Evolutionary conservation across 2,797 vertebrate species (phyloP), one percentile per base, ranked within the genome.

Genomic region (Chromobotia macracanthus): DNA sequence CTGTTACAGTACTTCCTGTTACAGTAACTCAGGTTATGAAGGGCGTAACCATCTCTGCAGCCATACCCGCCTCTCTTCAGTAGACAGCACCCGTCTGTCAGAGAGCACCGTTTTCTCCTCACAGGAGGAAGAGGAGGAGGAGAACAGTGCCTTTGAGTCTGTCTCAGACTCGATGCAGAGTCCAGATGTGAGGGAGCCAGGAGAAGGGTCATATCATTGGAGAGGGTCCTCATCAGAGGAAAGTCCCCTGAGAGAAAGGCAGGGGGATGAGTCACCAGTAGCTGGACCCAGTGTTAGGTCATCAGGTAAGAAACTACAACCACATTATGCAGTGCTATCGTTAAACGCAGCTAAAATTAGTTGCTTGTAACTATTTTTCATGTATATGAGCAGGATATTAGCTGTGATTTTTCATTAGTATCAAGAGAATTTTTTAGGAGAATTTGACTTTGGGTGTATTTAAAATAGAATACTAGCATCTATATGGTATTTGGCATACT

Each of bases 41-140:
- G 95, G 95, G 58, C 92, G 93, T 87, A 93, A 92, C 72, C 94
- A 94, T 73, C 93, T 96, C 88, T 95, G 97, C 89, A 96, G 96
- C 88, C 97, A 99, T 78, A 97, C 96, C 0, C 96, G 97, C 77
- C 96, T 99, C 84, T 99, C 98, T 53, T 99, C 98, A 0, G 93
- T 98, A 73, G 97, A 99, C 91, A 98, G 97, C 73, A 96, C 97
- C 85, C 95, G 95, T 70, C 94, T 98, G 72, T 99, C 97, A 0
- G 96, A 98, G 88, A 98, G 96, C 92, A 98, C 96, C 0, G 96
- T 97, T 70, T 99, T 99, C 87, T 99, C 97, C 87, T 99, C 97
- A 0, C 97, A 98, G 87, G 97, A 99, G 50, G 97, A 94, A 0
- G 93, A 93, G 0, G 95, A 96, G 5, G 95, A 96, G 72, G 96